Conservation (phyloP, 1,140 invertebrate species). For the Meloidogyne chitwoodi region DNA sequence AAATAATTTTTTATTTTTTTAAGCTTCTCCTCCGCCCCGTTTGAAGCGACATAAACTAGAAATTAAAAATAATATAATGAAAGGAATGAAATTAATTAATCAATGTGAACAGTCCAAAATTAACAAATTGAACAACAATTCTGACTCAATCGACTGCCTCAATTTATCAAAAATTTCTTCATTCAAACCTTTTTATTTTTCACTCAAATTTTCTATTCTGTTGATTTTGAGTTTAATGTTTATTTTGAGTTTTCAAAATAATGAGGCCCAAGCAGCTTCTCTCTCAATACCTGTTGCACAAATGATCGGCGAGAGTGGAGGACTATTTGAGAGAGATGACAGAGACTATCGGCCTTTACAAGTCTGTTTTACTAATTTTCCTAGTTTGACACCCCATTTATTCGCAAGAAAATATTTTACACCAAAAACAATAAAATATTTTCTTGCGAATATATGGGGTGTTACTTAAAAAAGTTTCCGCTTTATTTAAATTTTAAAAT, state of each 20-base stretch:
- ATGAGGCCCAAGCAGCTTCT: not conserved
- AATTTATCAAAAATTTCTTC: not conserved
- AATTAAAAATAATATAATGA: not conserved
- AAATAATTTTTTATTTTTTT: too few relatives aligned
- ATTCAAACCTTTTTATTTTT: not conserved
- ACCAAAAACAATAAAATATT: too few relatives aligned
- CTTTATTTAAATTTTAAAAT: not conserved
- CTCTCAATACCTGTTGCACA: not conserved
- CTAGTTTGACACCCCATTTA: too few relatives aligned
- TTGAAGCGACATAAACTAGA: not conserved
- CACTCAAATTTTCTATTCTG: not conserved
- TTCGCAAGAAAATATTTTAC: too few relatives aligned
- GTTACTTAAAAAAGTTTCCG: too few relatives aligned
- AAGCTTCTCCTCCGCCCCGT: not conserved
- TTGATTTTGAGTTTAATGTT: not conserved
- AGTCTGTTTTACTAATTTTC: too few relatives aligned
- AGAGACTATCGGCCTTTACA: slow-evolving; percentile 16
- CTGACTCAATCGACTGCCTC: not conserved
- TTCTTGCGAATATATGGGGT: too few relatives aligned
- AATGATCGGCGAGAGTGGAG: not conserved
- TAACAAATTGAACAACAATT: not conserved
- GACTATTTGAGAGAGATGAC: slow-evolving; percentile 9
- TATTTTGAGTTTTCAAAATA: not conserved
- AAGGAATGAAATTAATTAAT: not conserved
- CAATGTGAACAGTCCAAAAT: not conserved